Percentiles rank a stretch among this genome's conserved stretches.
These are phyloP conservation scores for Brachylomia viminalis DNA, from an alignment of 2,888 invertebrate species.

Conservation along the genomic window DNA sequence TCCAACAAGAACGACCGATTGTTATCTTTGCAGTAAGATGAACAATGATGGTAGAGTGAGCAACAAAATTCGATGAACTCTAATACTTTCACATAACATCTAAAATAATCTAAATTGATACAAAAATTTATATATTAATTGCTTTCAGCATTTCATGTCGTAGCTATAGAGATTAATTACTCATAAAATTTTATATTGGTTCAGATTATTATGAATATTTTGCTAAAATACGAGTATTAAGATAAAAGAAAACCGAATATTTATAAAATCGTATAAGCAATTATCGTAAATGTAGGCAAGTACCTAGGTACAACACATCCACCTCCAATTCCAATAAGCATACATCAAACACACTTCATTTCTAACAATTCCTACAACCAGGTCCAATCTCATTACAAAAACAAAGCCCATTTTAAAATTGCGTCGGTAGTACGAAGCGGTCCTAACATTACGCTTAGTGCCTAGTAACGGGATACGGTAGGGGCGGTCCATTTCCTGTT, in stretches of 20 bases:
- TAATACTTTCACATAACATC: neutral
- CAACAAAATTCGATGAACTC: neutral
- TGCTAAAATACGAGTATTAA: neutral
- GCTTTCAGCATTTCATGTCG: too few relatives aligned
- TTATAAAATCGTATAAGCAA: neutral
- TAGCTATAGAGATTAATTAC: neutral
- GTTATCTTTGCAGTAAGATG: constrained; percentile 1
- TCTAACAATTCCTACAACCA: constrained; percentile 12
- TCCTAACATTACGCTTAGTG: constrained; percentile 48
- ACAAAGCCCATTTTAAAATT: constrained; percentile 42
- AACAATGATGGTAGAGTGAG: neutral
- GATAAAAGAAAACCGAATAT: neutral
- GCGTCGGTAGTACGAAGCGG: constrained; percentile 34
- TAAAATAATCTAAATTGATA: neutral
- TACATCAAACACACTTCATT: constrained; percentile 18
- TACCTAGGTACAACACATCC: neutral
- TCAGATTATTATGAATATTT: too few relatives aligned
- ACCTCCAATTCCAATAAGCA: constrained; percentile 6
- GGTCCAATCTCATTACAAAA: constrained; percentile 38
- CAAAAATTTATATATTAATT: neutral
- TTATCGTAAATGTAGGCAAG: neutral
- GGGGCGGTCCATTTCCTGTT: constrained; percentile 57
- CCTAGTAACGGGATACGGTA: constrained; percentile 54
- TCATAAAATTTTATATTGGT: neutral
- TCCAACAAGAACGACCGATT: constrained; percentile 6